A percentile compares a stretch with the other conserved stretches of the same genome.
These are phyloP conservation scores for Diarsia rubi DNA, from an alignment of 2,888 invertebrate genomes.

Conservation along the genomic window DNA sequence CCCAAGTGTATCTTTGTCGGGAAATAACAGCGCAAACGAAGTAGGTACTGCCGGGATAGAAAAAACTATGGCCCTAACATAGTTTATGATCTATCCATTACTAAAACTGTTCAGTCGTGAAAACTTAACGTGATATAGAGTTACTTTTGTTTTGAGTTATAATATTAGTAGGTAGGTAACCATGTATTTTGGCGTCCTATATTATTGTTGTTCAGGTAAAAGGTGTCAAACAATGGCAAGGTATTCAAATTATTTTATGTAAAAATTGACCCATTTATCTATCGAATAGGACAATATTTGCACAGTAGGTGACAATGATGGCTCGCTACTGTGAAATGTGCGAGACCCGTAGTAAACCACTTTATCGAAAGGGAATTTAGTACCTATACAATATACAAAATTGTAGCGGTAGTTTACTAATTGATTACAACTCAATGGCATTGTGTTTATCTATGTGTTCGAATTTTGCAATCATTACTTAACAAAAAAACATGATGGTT, in stretches of 20 bases:
- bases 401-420: constrained; percentile 8
- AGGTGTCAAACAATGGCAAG: neutral
- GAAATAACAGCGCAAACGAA: neutral
- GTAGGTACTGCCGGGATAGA: neutral
- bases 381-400: neutral
- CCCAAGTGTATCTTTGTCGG: neutral
- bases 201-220: neutral
- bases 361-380: constrained; percentile 7
- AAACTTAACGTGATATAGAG: neutral
- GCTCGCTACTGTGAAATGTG: neutral
- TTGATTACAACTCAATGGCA: constrained; percentile 15
- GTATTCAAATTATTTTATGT: neutral
- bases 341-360: constrained; percentile 6
- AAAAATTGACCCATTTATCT: neutral
- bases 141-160: neutral
- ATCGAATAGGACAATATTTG: neutral
- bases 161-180: neutral
- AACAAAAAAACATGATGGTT: neutral
- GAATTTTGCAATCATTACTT: neutral
- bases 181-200: neutral
- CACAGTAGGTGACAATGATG: neutral
- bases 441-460: constrained; percentile 4
- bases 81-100: neutral
- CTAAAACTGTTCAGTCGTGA: neutral
- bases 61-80: neutral